Percentiles rank a stretch among this genome's conserved stretches.
phyloP scores from a whole-genome alignment of 1,140 invertebrate species.

The Lepidurus arcticus region DNA sequence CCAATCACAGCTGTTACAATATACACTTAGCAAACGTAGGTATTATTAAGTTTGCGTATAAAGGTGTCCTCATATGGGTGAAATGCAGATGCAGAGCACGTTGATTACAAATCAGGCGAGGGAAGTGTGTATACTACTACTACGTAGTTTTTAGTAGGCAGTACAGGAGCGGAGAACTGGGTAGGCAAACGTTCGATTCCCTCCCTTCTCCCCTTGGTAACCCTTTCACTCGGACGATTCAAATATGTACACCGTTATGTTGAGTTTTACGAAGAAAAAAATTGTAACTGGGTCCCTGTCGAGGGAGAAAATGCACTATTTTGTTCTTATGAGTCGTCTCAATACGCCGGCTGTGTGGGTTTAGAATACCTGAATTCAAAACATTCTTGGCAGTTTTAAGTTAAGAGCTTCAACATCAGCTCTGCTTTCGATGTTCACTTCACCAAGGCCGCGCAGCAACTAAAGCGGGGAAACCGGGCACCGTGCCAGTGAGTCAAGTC shows the following conservation, averaged over 20 bases:
- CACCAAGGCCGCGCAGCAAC: slow-evolving; percentile 15
- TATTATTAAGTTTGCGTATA: too few relatives aligned
- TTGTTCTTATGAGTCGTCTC: neutral
- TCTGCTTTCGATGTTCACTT: neutral
- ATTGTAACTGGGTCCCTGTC: too few relatives aligned
- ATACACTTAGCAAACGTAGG: neutral
- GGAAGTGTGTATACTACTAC: neutral
- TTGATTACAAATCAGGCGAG: neutral
- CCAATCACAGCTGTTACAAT: slow-evolving; percentile 8
- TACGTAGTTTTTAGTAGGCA: slow-evolving; percentile 3
- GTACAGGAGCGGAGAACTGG: neutral
- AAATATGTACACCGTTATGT: neutral
- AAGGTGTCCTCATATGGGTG: too few relatives aligned
- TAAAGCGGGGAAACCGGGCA: neutral
- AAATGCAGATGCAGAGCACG: too few relatives aligned
- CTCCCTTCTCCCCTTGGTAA: neutral
- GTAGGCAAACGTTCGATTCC: neutral
- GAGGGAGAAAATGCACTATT: neutral
- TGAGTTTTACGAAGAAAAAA: too few relatives aligned
- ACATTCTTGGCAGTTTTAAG: neutral
- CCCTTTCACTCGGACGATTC: slow-evolving; percentile 20
- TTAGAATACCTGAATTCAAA: neutral
- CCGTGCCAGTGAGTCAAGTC: slow-evolving; percentile 7
- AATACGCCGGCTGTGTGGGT: neutral
- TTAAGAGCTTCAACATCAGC: neutral